These are phyloP conservation scores for Crossocerus cetratus DNA, from an alignment of 2,888 invertebrate species.

Conservation along the genomic window DNA sequence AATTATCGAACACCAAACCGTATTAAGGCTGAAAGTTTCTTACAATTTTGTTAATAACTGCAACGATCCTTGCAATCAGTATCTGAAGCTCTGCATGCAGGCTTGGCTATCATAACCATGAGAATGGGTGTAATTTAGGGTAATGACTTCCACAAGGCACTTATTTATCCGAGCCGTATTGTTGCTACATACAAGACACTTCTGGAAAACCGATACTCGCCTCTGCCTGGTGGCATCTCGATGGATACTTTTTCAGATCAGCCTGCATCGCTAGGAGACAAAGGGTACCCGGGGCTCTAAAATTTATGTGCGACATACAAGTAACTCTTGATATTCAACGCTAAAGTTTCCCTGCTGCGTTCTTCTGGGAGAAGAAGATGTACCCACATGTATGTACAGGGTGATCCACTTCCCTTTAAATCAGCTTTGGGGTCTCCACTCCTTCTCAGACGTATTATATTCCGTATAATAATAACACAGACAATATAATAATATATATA, in stretches of 20 bases:
- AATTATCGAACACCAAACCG: no score
- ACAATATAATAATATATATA: no score
- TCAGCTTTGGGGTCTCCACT: no score
- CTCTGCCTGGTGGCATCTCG: no score
- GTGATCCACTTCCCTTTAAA: no score
- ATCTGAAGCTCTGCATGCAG: not conserved
- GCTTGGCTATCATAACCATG: slow-evolving; percentile 6
- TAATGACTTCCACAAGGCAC: slow-evolving; percentile 1
- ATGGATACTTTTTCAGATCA: not conserved
- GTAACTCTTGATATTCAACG: not conserved
- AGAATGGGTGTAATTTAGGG: slow-evolving; percentile 27
- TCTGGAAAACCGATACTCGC: slow-evolving; percentile 18
- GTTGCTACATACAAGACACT: not conserved
- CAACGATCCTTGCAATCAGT: slow-evolving; percentile 1
- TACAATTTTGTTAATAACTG: no score
- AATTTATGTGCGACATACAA: not conserved
- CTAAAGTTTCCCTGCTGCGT: not conserved
- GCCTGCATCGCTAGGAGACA: not conserved
- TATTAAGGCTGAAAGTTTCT: no score
- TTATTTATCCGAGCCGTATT: slow-evolving; percentile 6
- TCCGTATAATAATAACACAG: no score
- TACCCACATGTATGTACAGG: no score
- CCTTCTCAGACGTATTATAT: no score
- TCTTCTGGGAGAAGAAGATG: not conserved
- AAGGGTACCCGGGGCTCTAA: not conserved